Percentiles rank a stretch among this genome's conserved stretches.
These are phyloP conservation scores for Helicolenus hilgendorfi DNA, from an alignment of 2,797 vertebrate species.

Conservation along the genomic window DNA sequence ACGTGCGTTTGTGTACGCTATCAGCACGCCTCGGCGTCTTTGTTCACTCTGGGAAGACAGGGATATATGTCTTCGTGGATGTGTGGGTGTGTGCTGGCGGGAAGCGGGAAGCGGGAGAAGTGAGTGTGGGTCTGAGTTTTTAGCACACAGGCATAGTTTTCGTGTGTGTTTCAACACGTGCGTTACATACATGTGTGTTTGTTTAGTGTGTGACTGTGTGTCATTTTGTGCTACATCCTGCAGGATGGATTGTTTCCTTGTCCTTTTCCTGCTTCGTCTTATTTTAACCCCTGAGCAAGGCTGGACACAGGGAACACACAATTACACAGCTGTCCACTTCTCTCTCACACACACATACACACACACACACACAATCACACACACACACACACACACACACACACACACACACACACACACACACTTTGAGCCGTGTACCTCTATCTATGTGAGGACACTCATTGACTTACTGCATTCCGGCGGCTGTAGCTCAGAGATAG, in stretches of 20 bases:
- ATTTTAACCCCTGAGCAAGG: constrained; percentile 80
- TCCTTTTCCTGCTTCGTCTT: constrained; percentile 82
- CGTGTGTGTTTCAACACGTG: not conserved
- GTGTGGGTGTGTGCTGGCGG: not conserved
- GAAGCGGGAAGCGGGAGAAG: not conserved
- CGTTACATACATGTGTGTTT: not conserved
- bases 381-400: not conserved
- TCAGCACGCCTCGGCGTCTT: constrained; percentile 1
- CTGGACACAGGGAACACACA: constrained; percentile 62
- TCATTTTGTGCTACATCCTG: constrained; percentile 65
- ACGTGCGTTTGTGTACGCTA: not conserved
- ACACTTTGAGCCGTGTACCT: not conserved
- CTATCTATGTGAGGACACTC: too few species aligned
- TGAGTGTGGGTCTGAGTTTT: constrained; percentile 14
- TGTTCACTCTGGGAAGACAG: constrained; percentile 37
- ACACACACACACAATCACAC: constrained; percentile 8
- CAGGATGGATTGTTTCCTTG: constrained; percentile 84
- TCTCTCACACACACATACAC: constrained; percentile 6
- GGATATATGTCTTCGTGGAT: constrained; percentile 30
- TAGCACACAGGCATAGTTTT: not conserved
- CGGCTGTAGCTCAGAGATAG: too few species aligned
- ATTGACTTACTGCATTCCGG: too few species aligned
- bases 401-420: constrained; percentile 20
- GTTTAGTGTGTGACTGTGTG: not conserved
- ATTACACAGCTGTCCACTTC: constrained; percentile 59